phyloP scores from a whole-genome alignment of 2,113 vertebrate species.

The Synodontis membranacea region DNA sequence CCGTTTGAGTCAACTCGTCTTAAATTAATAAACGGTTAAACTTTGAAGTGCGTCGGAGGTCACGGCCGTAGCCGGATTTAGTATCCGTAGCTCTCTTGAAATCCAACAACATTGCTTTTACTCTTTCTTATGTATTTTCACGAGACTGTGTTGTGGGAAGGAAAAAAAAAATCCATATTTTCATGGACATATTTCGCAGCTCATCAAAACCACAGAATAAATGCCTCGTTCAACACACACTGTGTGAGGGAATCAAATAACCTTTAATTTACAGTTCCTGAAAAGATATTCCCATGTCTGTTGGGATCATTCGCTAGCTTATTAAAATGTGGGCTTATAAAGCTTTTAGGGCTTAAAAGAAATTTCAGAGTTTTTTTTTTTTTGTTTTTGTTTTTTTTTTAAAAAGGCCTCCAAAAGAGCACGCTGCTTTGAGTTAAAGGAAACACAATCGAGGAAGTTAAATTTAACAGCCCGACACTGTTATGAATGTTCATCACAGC shows the following conservation, averaged over 20 bases:
- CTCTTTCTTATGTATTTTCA: neutral
- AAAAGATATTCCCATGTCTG: conserved; percentile 21
- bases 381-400: too few relatives aligned
- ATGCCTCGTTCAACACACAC: neutral
- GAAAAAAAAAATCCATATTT: conserved; percentile 12
- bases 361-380: too few relatives aligned
- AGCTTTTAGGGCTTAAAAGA: neutral
- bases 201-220: conserved; percentile 18
- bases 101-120: neutral
- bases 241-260: neutral
- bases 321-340: conserved; percentile 16
- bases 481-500: conserved; percentile 34
- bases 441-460: conserved; percentile 35
- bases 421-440: conserved; percentile 34
- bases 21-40: neutral
- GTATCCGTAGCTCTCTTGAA: neutral
- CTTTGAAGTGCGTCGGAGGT: neutral
- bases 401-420: neutral
- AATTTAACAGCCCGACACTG: conserved; percentile 13
- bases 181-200: conserved; percentile 16
- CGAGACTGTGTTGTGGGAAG: neutral
- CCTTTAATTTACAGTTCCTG: conserved; percentile 10
- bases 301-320: neutral
- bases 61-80: neutral
- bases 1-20: neutral